Evolutionary conservation across 2,888 invertebrate species (phyloP).

Genomic region (Macaria notata): DNA sequence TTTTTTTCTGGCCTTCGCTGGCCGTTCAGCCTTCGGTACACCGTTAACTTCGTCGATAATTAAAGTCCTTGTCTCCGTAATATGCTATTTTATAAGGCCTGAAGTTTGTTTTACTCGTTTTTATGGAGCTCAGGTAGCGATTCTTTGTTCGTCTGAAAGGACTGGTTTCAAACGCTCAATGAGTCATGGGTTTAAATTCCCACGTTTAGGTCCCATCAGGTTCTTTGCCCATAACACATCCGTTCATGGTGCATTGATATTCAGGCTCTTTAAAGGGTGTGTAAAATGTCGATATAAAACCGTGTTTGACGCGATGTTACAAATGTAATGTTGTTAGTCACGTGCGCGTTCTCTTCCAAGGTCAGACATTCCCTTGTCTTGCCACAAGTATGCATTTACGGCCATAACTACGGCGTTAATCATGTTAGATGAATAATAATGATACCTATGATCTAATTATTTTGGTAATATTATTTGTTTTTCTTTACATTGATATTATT

Average conservation of each 20-base stretch:
- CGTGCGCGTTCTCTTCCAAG: conserved; percentile 2
- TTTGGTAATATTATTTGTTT: too few relatives aligned
- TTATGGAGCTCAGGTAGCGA: conserved; percentile 21
- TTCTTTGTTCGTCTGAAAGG: conserved; percentile 19
- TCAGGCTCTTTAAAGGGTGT: background rate
- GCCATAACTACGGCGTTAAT: too few relatives aligned
- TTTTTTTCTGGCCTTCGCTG: conserved; percentile 55
- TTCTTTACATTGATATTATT: too few relatives aligned
- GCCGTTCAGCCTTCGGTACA: conserved; percentile 62
- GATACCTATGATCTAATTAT: too few relatives aligned
- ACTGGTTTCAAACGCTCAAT: conserved; percentile 22
- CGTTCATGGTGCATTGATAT: conserved; percentile 25
- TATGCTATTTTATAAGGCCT: conserved; percentile 12
- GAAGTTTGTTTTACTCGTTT: conserved; percentile 18
- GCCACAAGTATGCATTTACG: too few relatives aligned
- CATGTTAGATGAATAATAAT: too few relatives aligned
- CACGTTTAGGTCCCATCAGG: conserved; percentile 27
- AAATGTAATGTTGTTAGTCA: too few relatives aligned
- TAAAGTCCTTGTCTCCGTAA: conserved; percentile 39
- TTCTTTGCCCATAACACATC: conserved; percentile 30
- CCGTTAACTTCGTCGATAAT: conserved; percentile 64
- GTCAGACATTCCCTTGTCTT: background rate
- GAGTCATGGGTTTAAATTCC: conserved; percentile 32
- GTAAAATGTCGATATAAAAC: too few relatives aligned
- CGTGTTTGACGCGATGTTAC: too few relatives aligned